Base-by-base conservation (phyloP, 2,888 invertebrate genomes). In the Pollenia angustigena region DNA sequence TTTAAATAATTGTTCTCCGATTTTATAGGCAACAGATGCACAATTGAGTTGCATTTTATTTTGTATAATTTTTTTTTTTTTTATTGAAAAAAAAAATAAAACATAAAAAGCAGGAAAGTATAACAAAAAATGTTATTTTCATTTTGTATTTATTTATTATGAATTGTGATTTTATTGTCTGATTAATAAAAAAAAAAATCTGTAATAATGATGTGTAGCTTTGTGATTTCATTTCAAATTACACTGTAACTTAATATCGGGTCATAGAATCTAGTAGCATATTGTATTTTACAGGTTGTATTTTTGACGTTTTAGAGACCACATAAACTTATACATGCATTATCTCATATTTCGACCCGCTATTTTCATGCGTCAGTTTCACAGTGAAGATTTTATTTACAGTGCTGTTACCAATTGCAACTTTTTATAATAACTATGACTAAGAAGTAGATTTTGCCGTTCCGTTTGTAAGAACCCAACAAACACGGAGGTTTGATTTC, bases 1-100 rank as follows among this genome's bases (percentile, higher is more conserved):
- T 82, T 76, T 72, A 40, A 80, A 72, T 60, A 60, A 68, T 66
- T 66, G 58, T 46, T 52, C 50, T 72, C 23, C 14, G 14, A 48
- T 44, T 86, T 83, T 86, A 86, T 86, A 86, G 71, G 52, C 74
- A 32, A 44, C 74, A 66, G 56, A 56, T n/a, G 40, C 7, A 46
- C 4, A 48, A 42, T 4, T n/a, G 50, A 3, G n/a, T 8, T 14
- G 32, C 7, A 40, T 32, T 50, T 32, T 16, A n/a, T 68, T 68
- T 32, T 72, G 23, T n/a, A 46, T 16, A 14, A 40, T 44, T 54
- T 69, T 60, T 11, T 11, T 11, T 11, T 50, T 75, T 18, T 62
- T 50, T 75, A 10, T 50, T 14, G n/a, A 10, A 16, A 11, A 18
- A 54, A 16, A 11, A 18, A 54, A 54, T 1, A 54, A 58, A 32